Base-by-base conservation (phyloP, 2,888 invertebrate species). In the Camptogramma bilineatum region DNA sequence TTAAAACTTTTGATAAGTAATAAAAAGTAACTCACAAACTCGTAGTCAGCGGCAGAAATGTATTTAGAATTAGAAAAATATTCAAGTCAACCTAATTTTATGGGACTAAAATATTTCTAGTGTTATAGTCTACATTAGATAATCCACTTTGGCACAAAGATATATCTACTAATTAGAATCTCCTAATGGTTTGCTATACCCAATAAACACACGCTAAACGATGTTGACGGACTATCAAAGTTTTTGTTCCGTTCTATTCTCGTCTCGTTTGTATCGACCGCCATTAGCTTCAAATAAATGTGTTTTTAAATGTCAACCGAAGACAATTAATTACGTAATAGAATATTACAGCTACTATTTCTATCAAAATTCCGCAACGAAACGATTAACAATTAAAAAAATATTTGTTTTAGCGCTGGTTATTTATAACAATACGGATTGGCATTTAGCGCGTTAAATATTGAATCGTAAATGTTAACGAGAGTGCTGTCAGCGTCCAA, bases 401-500 rank as follows among this genome's bases (percentile, higher is more conserved):
- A 69, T 75, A 73, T 76, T 78, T 77, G 77, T 80, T 75, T 76
- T 76, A 73, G 70, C 66, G 52, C 57, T 59, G 72, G 77, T 73
- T 79, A 79, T 81, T 76, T 77, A 79, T 75, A 78, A 70, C 71
- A 66, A 75, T 74, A 74, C 60, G 68, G 76, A 75, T 75, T 77
- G 76, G 75, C 75, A 71, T 71, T 70, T 70, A 52, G 47, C 67
- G 68, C 67, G 73, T 78, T 82, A 81, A 82, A 82, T 80, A 82
- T 82, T 83, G 81, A 77, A 79, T 75, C 75, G 74, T 78, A 73
- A 75, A 64, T 70, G 68, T 66, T 76, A 73, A 75, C 72, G 75
- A 77, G 73, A 72, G 72, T 69, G 70, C 66, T 63, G 71, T 65
- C 64, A 55, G 67, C 75, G 78, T 82, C 79, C 73, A 82, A 84